Evolutionary conservation across 2,888 invertebrate species (phyloP).

Genomic region (Diaperis boleti): DNA sequence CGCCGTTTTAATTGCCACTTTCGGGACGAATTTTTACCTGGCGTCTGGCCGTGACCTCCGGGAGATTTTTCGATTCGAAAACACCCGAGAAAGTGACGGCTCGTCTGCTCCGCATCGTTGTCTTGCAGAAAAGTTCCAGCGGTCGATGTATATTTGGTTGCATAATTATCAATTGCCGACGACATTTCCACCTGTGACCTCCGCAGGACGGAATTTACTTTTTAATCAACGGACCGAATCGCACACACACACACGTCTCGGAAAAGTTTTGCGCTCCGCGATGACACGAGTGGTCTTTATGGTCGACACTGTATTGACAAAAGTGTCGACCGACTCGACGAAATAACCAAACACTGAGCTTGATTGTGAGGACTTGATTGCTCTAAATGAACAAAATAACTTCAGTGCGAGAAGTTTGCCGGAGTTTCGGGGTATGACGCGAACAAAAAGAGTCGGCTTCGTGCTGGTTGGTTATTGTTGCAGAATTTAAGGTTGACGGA

Average conservation of each 20-base stretch:
- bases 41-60: slow-evolving; percentile 4
- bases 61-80: no score
- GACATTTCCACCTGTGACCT: no score
- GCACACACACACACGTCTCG: background rate
- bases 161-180: no score
- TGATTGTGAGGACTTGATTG: slow-evolving; percentile 68
- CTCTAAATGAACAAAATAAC: slow-evolving; percentile 67
- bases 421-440: slow-evolving; percentile 36
- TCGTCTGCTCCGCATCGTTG: no score
- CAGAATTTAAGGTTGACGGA: no score
- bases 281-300: slow-evolving; percentile 73
- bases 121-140: no score
- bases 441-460: background rate
- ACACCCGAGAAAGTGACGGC: no score
- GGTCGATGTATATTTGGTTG: no score
- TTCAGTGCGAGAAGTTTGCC: slow-evolving; percentile 52
- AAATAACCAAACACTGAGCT: slow-evolving; percentile 65
- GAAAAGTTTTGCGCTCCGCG: slow-evolving; percentile 63
- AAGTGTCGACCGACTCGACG: slow-evolving; percentile 67
- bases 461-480: no score
- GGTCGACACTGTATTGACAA: slow-evolving; percentile 69
- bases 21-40: slow-evolving; percentile 37
- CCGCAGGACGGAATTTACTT: no score
- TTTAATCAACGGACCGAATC: background rate
- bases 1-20: slow-evolving; percentile 63